Evolutionary conservation across 2,113 vertebrate species (phyloP).

Genomic region (Astur gentilis): DNA sequence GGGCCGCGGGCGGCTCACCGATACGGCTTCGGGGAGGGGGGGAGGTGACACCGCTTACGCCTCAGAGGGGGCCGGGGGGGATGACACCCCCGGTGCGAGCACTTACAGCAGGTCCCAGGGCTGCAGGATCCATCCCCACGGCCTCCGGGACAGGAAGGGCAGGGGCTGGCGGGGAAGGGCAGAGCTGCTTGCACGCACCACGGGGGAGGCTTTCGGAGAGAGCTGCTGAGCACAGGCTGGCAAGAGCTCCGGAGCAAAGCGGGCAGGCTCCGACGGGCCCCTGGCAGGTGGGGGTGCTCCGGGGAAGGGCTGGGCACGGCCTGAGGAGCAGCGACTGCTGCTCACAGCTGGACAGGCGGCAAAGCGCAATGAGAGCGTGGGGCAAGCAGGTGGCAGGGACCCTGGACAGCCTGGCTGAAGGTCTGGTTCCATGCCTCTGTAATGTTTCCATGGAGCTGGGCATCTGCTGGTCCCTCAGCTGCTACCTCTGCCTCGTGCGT

Average conservation of each 20-base stretch:
- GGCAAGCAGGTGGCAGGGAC: no score
- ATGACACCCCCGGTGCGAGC: background rate
- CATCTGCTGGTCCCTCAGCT: background rate
- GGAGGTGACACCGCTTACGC: no score
- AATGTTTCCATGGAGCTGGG: background rate
- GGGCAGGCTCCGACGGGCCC: rapidly evolving
- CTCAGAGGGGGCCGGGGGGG: background rate
- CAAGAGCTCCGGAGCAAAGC: rapidly evolving
- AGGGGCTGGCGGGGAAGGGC: background rate
- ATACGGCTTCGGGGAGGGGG: background rate
- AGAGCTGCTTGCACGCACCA: rapidly evolving
- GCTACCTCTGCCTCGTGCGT: rapidly evolving
- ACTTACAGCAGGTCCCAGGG: background rate
- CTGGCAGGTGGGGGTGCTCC: background rate
- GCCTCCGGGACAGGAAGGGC: background rate
- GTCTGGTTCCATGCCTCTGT: background rate
- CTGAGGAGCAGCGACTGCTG: rapidly evolving
- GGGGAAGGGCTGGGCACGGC: background rate
- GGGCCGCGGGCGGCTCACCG: background rate
- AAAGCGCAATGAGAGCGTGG: rapidly evolving
- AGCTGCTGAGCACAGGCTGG: rapidly evolving
- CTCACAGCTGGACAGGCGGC: no score
- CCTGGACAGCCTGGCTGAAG: rapidly evolving
- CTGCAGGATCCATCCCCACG: background rate
- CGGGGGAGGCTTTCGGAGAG: background rate